A percentile compares a stretch with the other conserved stretches of the same genome.
Conservation (phyloP, 1,140 invertebrate species). For the Spodoptera frugiperda region DNA sequence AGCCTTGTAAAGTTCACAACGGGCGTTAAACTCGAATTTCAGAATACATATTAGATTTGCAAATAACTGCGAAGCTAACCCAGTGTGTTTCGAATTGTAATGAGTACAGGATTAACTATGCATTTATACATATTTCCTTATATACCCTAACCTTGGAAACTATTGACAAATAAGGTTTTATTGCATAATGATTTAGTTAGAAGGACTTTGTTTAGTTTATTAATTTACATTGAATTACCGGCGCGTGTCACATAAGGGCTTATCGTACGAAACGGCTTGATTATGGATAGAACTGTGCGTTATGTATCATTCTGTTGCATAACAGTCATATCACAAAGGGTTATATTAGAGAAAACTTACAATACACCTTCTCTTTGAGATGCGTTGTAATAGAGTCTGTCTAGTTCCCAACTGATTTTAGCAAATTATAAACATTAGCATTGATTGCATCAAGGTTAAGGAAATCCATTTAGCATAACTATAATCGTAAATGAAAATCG, state of each 20-base stretch:
- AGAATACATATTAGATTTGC: conserved; percentile 9
- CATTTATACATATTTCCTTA: conserved; percentile 28
- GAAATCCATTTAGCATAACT: too few species aligned
- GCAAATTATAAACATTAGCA: too few species aligned
- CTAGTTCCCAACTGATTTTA: too few species aligned
- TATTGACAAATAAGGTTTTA: conserved; percentile 29
- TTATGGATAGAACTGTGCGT: too few species aligned
- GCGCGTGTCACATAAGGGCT: not conserved
- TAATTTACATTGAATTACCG: conserved; percentile 3
- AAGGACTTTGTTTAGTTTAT: not conserved
- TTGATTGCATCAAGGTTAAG: too few species aligned
- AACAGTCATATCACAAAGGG: too few species aligned
- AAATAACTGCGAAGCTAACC: not conserved
- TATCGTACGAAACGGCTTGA: not conserved
- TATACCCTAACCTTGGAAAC: conserved; percentile 15
- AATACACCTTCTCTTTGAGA: too few species aligned
- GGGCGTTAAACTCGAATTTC: conserved; percentile 7
- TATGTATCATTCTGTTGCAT: too few species aligned
- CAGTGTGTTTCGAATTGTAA: conserved; percentile 15
- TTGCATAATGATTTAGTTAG: conserved; percentile 3
- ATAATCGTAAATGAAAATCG: too few species aligned
- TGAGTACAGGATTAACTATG: conserved; percentile 5
- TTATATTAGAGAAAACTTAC: too few species aligned
- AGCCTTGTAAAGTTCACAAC: conserved; percentile 19
- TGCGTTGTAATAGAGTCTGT: too few species aligned